phyloP scores from a whole-genome alignment of 2,797 vertebrate genomes.

The Danio tinwini region DNA sequence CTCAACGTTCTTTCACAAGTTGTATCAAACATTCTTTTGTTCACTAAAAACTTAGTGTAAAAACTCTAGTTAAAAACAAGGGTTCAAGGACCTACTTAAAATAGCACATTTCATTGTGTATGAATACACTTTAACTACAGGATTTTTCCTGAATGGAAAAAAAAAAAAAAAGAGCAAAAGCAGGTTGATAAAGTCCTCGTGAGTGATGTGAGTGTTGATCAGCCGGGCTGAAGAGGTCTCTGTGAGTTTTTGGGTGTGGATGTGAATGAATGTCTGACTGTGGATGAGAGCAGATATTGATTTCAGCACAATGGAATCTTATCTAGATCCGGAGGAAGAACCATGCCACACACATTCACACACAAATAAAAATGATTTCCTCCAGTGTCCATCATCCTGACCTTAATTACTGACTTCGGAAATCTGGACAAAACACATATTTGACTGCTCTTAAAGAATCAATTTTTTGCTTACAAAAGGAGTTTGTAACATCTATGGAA shows the following conservation, averaged over 20 bases:
- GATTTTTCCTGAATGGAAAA: conserved; percentile 18
- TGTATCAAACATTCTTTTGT: too few species aligned
- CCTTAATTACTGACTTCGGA: neutral
- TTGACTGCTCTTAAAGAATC: too few species aligned
- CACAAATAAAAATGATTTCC: conserved; percentile 3
- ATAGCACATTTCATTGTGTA: neutral
- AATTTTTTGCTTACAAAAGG: neutral
- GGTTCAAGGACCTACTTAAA: neutral
- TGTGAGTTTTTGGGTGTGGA: conserved; percentile 35
- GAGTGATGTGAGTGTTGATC: conserved; percentile 24
- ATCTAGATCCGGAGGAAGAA: conserved; percentile 30
- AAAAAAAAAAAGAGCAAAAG: too few species aligned
- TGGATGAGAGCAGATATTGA: conserved; percentile 56
- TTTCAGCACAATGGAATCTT: conserved; percentile 66
- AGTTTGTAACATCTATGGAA: neutral
- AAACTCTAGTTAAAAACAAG: too few species aligned
- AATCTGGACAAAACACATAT: neutral
- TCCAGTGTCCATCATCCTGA: conserved; percentile 6
- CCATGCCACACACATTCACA: conserved; percentile 16
- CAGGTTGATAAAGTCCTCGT: neutral
- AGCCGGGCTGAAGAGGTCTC: conserved; percentile 1
- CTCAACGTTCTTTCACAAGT: too few species aligned
- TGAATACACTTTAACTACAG: neutral
- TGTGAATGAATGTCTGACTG: conserved; percentile 32
- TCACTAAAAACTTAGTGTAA: too few species aligned